Base-by-base conservation (phyloP, 2,113 vertebrate genomes). In the Perognathus longimembris region DNA sequence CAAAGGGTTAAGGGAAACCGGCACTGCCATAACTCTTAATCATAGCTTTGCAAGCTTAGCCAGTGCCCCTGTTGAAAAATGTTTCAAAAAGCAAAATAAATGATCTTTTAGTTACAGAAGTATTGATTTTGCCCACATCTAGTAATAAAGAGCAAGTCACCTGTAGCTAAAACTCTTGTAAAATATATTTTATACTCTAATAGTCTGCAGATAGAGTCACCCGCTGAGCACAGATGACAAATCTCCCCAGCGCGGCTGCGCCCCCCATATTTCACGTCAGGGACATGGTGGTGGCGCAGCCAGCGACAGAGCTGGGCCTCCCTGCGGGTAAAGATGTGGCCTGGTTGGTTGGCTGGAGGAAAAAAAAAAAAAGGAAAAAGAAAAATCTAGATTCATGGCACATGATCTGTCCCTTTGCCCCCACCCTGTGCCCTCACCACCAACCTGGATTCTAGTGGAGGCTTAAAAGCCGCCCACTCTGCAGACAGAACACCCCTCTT, bases 131-230 rank as follows among this genome's bases (percentile, higher is more conserved):
- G 98, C 97, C 98, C 97, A 98, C 97, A 97, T 98, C 97, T 98
- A 98, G 98, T 98, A 98, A 98, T 98, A 98, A 98, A 98, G 98
- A 98, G 98, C 98, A 98, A 98, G 98, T 98, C 98, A 98, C 98
- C 98, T 98, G 98, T 98, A 98, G 98, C 97, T 98, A 98, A 98
- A 98, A 98, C 98, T 98, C 98, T 98, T 98, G 98, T 98, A 98
- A 98, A 98, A 98, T 98, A 98, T 98, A 98, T 98, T 98, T 98
- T 98, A 98, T 98, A 98, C 98, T 98, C 98, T 98, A 98, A 98
- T 98, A 98, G 98, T 98, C 97, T 98, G 98, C 97, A 98, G 97
- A 98, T 98, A 98, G 97, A 98, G 97, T 97, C 97, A 96, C 97
- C 97, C 97, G 97, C 97, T 97, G 97, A 97, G 97, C 97, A 96